These are phyloP conservation scores for Ochotona curzoniae DNA, from an alignment of 2,113 vertebrate genomes.

Conservation along the genomic window DNA sequence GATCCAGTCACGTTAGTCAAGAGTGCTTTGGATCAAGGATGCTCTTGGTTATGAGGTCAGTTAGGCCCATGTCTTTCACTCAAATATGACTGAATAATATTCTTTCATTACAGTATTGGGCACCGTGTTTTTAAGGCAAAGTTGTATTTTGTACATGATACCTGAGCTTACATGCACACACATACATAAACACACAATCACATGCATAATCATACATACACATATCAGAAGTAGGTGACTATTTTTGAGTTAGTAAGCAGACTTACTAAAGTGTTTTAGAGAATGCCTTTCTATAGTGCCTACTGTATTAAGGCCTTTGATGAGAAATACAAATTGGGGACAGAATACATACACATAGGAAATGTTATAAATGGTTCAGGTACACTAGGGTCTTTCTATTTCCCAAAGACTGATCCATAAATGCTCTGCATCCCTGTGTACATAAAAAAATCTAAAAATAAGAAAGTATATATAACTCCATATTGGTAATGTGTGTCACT, in stretches of 20 bases:
- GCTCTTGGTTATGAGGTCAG: not conserved
- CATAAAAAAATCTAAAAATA: not conserved
- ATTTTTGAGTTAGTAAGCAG: constrained; percentile 17
- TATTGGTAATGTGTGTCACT: not conserved
- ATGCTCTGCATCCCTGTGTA: not conserved
- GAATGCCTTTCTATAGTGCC: not conserved
- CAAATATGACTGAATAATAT: not conserved
- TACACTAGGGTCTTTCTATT: not conserved
- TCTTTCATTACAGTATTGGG: not conserved
- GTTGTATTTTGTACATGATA: not conserved
- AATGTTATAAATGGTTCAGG: not conserved
- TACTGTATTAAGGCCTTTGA: constrained; percentile 11
- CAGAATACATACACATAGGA: not conserved
- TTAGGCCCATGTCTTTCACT: not conserved
- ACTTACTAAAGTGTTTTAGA: not conserved
- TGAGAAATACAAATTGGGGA: constrained; percentile 35
- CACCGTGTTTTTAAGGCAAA: not conserved
- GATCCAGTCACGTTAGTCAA: not conserved
- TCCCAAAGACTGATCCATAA: not conserved
- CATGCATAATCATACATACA: not conserved
- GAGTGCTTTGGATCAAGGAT: not conserved
- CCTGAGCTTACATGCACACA: not conserved
- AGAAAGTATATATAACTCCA: not conserved
- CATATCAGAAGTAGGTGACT: not conserved
- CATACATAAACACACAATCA: not conserved